A percentile compares a stretch with the other conserved stretches of the same genome.
Evolutionary conservation across 2,113 vertebrate genomes (phyloP).

Genomic region (Geothlypis trichas): DNA sequence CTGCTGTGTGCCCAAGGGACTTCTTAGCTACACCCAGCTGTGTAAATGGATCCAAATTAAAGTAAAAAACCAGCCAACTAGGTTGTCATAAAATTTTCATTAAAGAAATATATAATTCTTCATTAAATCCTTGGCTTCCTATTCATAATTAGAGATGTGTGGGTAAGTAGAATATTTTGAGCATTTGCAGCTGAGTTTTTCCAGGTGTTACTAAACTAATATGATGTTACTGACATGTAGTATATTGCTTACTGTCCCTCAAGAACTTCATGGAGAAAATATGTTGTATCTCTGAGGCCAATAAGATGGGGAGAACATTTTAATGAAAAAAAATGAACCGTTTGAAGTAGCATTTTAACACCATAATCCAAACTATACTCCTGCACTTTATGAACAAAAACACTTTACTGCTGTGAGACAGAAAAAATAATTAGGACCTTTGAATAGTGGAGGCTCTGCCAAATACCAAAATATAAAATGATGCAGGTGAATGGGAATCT

Average conservation of each 20-base stretch:
- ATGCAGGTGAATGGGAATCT: not conserved
- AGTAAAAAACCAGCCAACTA: not conserved
- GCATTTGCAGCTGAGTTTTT: slow-evolving; percentile 14
- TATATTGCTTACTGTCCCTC: slow-evolving; percentile 15
- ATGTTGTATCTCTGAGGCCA: slow-evolving; percentile 8
- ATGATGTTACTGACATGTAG: slow-evolving; percentile 26
- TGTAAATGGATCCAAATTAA: not conserved
- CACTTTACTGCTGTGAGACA: not conserved
- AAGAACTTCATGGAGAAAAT: not conserved
- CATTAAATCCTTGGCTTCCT: not conserved
- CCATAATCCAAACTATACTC: not conserved
- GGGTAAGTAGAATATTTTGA: slow-evolving; percentile 24
- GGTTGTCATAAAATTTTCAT: not conserved
- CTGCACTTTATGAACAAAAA: not conserved
- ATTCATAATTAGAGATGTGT: not conserved
- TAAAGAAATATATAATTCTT: slow-evolving; percentile 12
- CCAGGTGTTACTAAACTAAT: slow-evolving; percentile 48
- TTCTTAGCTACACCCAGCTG: not conserved
- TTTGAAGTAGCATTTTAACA: slow-evolving; percentile 3
- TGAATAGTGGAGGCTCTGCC: not conserved
- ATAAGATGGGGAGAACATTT: slow-evolving; percentile 3
- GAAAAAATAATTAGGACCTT: not conserved
- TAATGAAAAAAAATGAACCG: slow-evolving; percentile 10
- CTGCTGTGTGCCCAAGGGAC: not conserved
- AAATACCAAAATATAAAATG: not conserved